Conservation (phyloP, 2,113 vertebrate species). For the Phrynocephalus versicolor region DNA sequence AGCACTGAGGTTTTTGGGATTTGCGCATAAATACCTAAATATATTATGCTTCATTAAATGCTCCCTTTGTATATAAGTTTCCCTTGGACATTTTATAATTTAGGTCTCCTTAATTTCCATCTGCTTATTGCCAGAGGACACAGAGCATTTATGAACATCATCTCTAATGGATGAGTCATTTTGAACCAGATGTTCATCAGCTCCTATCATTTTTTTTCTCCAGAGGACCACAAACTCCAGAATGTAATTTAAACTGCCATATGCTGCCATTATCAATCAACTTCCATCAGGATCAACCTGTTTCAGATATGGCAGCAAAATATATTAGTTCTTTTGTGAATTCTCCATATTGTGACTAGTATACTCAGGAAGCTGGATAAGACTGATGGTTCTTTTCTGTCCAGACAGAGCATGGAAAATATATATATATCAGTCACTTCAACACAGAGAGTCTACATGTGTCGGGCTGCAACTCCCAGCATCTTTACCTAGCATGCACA, state of each 20-base stretch:
- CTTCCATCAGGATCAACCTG: background rate
- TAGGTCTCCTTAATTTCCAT: background rate
- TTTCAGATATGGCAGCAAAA: background rate
- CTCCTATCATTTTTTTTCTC: background rate
- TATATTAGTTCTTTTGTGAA: background rate
- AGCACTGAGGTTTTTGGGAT: background rate
- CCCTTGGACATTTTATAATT: background rate
- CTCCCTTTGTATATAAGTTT: background rate
- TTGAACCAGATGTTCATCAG: constrained; percentile 13
- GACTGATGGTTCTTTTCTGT: background rate
- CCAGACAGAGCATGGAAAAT: background rate
- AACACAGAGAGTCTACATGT: background rate
- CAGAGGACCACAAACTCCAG: constrained; percentile 1
- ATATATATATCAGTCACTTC: background rate
- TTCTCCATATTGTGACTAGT: background rate
- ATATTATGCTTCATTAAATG: background rate
- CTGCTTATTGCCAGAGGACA: constrained; percentile 2
- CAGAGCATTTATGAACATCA: background rate
- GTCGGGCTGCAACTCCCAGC: background rate
- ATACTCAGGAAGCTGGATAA: background rate
- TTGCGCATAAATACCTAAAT: background rate
- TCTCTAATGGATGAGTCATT: constrained; percentile 8
- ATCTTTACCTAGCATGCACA: background rate
- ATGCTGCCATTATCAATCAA: background rate
- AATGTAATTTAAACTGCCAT: background rate